Evolutionary conservation across 30 jellyfish, hydroid and myxozoan genomes (phyloP).

Genomic region (Hydractinia echinata): DNA sequence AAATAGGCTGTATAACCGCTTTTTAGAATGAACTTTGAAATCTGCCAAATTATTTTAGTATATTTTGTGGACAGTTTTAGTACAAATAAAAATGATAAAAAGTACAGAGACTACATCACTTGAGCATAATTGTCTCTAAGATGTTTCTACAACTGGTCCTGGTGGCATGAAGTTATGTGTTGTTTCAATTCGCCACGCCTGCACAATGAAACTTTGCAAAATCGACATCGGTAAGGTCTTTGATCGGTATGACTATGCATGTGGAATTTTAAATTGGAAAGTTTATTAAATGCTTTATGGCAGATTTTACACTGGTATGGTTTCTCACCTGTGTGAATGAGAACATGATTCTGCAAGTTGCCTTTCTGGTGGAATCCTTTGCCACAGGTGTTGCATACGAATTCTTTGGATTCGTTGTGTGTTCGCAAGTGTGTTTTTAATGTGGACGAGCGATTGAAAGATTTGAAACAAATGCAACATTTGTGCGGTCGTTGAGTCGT

Average conservation of each 20-base stretch:
- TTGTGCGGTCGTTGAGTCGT: slow-evolving; percentile 95
- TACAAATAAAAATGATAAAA: too few relatives aligned
- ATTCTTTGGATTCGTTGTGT: slow-evolving; percentile 84
- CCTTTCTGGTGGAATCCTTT: slow-evolving; percentile 99
- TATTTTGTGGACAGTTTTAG: too few relatives aligned
- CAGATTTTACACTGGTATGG: slow-evolving; percentile 80
- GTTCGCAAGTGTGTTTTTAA: slow-evolving; percentile 89
- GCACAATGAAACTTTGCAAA: slow-evolving; percentile 71
- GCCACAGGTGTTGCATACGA: slow-evolving; percentile 83
- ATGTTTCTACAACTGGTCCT: background rate
- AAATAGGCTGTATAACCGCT: too few relatives aligned
- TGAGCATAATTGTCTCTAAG: background rate
- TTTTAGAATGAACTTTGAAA: too few relatives aligned
- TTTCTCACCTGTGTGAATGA: slow-evolving; percentile 95
- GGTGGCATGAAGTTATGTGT: slow-evolving; percentile 55
- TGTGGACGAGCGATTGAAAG: slow-evolving; percentile 95
- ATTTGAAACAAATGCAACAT: slow-evolving; percentile 78
- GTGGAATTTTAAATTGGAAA: slow-evolving; percentile 90
- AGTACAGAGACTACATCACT: background rate
- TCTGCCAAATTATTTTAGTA: too few relatives aligned
- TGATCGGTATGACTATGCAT: slow-evolving; percentile 82
- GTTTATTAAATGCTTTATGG: slow-evolving; percentile 82
- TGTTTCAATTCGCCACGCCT: slow-evolving; percentile 94
- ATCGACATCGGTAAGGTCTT: slow-evolving; percentile 96
- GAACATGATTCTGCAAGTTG: slow-evolving; percentile 80